Evolutionary conservation across 2,888 invertebrate species (phyloP), one percentile per base, ranked within the genome.

Genomic region (Melanargia galathea): DNA sequence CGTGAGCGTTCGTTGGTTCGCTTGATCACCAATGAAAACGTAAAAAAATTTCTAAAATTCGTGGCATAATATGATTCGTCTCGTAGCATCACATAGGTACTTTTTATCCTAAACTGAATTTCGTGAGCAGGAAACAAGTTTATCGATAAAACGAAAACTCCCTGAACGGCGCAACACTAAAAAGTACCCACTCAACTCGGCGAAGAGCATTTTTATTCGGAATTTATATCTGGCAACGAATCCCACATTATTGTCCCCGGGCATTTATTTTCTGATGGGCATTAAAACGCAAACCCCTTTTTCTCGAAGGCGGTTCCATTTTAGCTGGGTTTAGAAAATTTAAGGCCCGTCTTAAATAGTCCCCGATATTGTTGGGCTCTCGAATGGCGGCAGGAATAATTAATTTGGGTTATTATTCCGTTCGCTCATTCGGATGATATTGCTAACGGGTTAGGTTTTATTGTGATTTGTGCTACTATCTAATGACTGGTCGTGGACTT

Each of bases 191-290:
- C 73, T 77, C 75, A 70, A 76, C 74, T 71, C 75, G 71, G 71
- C 67, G 72, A 77, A 74, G 80, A 82, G 82, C 86, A 88, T 90
- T 90, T 90, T 90, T 90, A 90, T 90, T 87, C 81, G 75, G 82
- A 90, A 90, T 90, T 90, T 90, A 90, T 90, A 90, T 88, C 89
- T 84, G 77, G 77, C 81, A 80, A 75, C 79, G 86, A 87, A 90
- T 90, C 89, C 90, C 85, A 89, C 90, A 85, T 90, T 90, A 91
- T 90, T 90, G 90, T 91, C 89, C 84, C 81, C 80, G 81, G 75
- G 82, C 86, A 90, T 90, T 90, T 90, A 90, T 90, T 91, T 88
- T 87, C 82, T 83, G 87, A 90, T 87, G 86, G 90, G 90, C 86
- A 87, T 91, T 90, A 89, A 90, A 90, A 90, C 72, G 62, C 83